Conservation (phyloP, 2,888 invertebrate genomes). For the Ashinkailepas kermadecensis region DNA sequence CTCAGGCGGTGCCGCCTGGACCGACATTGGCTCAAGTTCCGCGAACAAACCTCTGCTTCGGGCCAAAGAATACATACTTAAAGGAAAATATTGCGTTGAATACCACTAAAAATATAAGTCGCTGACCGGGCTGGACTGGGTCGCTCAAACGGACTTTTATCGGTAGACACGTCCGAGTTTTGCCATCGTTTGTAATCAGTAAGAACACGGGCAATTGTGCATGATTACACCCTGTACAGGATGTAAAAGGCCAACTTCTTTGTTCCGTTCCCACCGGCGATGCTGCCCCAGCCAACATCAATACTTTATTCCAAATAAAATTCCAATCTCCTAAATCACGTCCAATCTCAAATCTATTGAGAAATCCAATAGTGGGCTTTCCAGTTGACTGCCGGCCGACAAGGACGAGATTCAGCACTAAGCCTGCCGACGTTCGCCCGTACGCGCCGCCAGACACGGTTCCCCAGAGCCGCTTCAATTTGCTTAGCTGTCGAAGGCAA, state of each 20-base stretch:
- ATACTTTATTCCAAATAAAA: conserved; percentile 16
- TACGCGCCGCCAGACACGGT: background rate
- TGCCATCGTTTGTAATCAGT: no score
- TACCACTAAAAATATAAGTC: no score
- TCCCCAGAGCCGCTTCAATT: background rate
- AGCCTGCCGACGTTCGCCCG: background rate
- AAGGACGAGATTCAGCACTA: background rate
- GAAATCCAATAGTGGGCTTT: conserved; percentile 14
- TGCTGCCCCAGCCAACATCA: background rate
- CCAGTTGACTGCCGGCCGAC: background rate
- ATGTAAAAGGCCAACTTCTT: background rate
- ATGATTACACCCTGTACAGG: no score
- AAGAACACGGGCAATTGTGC: no score
- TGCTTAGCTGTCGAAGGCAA: conserved; percentile 17
- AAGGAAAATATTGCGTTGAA: no score
- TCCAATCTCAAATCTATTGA: conserved; percentile 20
- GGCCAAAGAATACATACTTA: no score
- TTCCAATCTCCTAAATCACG: conserved; percentile 15
- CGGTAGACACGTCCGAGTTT: no score
- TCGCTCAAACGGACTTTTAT: no score
- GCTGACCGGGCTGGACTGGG: no score
- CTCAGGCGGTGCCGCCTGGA: no score
- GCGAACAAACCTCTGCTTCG: no score
- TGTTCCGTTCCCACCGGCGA: background rate
- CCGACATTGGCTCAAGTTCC: no score